A percentile compares a stretch with the other conserved stretches of the same genome.
Evolutionary conservation across 2,888 invertebrate species (phyloP).

Genomic region (Tetranychus truncatus): DNA sequence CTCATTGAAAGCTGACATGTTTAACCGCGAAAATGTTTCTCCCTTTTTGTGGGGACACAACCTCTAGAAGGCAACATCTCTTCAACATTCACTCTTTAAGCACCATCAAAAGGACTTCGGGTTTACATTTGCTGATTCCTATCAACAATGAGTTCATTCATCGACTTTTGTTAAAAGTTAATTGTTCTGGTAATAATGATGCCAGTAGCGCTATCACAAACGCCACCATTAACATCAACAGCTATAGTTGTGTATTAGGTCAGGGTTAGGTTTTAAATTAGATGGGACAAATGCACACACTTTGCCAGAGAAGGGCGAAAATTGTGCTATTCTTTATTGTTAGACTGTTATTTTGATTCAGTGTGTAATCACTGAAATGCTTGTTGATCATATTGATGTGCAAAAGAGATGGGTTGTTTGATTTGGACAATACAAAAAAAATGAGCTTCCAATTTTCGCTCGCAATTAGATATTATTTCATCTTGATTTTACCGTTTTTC

Average conservation of each 20-base stretch:
- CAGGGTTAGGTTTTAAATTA: not conserved
- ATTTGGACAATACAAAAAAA: too few relatives aligned
- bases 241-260: not conserved
- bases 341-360: too few relatives aligned
- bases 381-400: too few relatives aligned
- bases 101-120: not conserved
- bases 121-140: not conserved
- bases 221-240: not conserved
- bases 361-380: too few relatives aligned
- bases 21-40: not conserved
- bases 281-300: not conserved
- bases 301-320: not conserved
- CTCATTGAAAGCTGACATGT: not conserved
- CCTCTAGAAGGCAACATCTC: not conserved
- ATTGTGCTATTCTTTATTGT: not conserved
- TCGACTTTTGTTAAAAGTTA: not conserved
- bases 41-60: not conserved
- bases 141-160: not conserved
- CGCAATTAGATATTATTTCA: too few relatives aligned
- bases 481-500: too few relatives aligned
- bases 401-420: too few relatives aligned
- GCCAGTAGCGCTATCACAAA: too few relatives aligned
- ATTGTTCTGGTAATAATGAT: too few relatives aligned
- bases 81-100: too few relatives aligned
- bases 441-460: too few relatives aligned